Conservation (phyloP, 2,113 vertebrate genomes). For the Siniperca knerii region DNA sequence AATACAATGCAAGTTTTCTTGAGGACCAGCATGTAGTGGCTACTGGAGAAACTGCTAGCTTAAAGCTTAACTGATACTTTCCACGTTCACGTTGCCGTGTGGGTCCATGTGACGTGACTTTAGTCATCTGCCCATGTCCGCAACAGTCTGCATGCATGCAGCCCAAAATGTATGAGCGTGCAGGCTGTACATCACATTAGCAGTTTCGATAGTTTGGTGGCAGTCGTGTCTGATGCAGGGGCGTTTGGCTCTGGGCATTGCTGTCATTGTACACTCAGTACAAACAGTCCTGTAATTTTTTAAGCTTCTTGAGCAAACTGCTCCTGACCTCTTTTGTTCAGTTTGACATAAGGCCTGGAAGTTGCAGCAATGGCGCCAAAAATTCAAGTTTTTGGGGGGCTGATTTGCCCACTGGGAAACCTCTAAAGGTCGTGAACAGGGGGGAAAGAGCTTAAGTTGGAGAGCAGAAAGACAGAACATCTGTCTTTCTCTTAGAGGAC, state of each 20-base stretch:
- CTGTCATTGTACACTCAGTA: background rate
- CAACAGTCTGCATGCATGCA: background rate
- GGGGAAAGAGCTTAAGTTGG: constrained; percentile 30
- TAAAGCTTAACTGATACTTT: background rate
- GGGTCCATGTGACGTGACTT: too few species aligned
- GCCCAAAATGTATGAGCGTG: background rate
- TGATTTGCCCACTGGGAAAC: constrained; percentile 41
- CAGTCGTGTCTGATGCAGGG: background rate
- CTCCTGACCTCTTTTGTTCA: constrained; percentile 32
- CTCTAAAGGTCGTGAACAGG: constrained; percentile 17
- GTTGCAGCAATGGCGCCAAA: constrained; percentile 31
- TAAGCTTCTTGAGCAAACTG: background rate
- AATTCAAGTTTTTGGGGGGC: constrained; percentile 14
- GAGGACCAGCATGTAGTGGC: background rate
- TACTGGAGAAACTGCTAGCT: background rate
- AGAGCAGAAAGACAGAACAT: constrained; percentile 58
- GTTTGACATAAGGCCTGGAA: constrained; percentile 23
- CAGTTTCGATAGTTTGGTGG: background rate
- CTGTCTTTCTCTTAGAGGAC: constrained; percentile 58
- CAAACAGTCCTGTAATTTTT: background rate
- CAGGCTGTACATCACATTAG: background rate
- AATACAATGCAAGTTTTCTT: too few species aligned
- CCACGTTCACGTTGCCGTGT: too few species aligned
- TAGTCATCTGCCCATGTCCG: too few species aligned
- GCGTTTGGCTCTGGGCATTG: background rate